These are phyloP conservation scores for Nyctalus aviator DNA, from an alignment of 2,797 vertebrate genomes.

Conservation along the genomic window DNA sequence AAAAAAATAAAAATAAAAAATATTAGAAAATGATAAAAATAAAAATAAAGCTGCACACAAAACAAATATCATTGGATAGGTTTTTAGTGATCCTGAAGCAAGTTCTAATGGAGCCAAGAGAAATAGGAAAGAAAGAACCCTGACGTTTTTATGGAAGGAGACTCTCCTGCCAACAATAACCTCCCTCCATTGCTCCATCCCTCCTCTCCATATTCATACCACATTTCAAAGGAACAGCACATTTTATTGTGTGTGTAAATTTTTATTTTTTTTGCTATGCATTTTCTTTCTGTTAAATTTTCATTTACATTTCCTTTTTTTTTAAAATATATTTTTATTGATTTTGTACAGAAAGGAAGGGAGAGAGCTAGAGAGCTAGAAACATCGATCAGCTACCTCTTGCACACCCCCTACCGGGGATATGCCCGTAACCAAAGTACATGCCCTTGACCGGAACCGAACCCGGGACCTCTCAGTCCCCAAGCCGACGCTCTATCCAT, in stretches of 20 bases:
- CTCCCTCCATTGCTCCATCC: neutral
- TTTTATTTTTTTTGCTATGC: neutral
- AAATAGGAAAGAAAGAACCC: neutral
- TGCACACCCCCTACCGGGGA: too few relatives aligned
- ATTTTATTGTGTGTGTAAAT: neutral
- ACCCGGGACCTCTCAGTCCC: too few relatives aligned
- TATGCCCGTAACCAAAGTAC: too few relatives aligned
- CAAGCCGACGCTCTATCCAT: too few relatives aligned
- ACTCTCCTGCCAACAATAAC: neutral
- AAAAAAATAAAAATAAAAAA: too few relatives aligned
- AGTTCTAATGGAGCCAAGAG: neutral
- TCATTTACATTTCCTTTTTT: neutral
- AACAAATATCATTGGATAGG: neutral
- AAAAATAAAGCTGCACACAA: neutral
- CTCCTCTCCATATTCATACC: neutral
- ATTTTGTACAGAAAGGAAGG: too few relatives aligned
- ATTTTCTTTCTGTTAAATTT: neutral
- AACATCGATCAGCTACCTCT: too few relatives aligned
- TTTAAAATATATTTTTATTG: too few relatives aligned
- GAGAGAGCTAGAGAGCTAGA: too few relatives aligned
- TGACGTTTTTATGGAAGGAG: neutral
- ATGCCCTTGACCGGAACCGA: too few relatives aligned
- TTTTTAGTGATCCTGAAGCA: neutral
- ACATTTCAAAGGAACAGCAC: neutral
- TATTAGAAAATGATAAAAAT: too few relatives aligned